Evolutionary conservation across 1,140 invertebrate species (phyloP), one percentile per base, ranked within the genome.

Genomic region (Drosophila rufa): DNA sequence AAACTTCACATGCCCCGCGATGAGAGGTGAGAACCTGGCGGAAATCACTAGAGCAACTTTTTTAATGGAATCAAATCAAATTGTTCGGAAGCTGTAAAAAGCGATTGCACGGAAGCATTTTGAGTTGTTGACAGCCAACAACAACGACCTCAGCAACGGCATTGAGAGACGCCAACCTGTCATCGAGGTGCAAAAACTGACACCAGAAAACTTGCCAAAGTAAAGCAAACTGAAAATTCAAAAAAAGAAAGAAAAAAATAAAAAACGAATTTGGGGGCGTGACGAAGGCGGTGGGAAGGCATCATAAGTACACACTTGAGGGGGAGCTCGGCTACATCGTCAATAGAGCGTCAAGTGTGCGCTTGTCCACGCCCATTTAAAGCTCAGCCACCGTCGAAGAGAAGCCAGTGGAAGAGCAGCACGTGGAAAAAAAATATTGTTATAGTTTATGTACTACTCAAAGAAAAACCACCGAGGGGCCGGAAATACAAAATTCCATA

Each of bases 81-180:
- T 92, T 92, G 91, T 92, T 92, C 78, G 91, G 91, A 92, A 92
- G 84, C 91, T 92, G 77, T 89, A 92, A 92, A 92, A 92, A 83
- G 76, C 84, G 84, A 92, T 92, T 92, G 87, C 86, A 82, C 86
- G 90, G 82, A 91, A 91, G 85, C 82, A 81, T 91, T 90, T 87
- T 89, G 84, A 87, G 84, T 89, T 87, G 84, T 89, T 87, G 84
- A 87, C 85, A 89, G 64, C 68, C 61, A 70, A 45, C 76, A 75
- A 79, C 75, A 61, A 38, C 57, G 57, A 48, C 74, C 38, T 25
- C 58, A 57, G 51, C 73, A 74, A 60, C 67, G 77, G 42, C 75
- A 48, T 47, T 60, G 53, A 66, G 69, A 81, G 78, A 79, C 65
- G 82, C 81, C 77, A 80, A 68, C 61, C 61, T 67, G 76, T 79